phyloP scores from a whole-genome alignment of 2,888 invertebrate species.

The Baronia brevicornis region DNA sequence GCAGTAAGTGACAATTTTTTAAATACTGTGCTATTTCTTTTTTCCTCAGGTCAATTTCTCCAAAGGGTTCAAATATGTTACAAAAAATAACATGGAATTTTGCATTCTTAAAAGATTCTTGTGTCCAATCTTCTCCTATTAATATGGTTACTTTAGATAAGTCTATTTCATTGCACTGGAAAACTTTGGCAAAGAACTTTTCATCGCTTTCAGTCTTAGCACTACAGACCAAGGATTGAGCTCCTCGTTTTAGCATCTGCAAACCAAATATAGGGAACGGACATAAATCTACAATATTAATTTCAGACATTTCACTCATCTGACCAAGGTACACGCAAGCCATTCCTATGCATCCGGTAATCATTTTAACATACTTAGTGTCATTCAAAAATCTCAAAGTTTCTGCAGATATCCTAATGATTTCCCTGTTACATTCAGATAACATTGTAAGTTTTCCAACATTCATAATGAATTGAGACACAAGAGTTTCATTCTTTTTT shows the following conservation, averaged over 20 bases:
- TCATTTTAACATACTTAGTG: conserved; percentile 49
- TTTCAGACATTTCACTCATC: conserved; percentile 41
- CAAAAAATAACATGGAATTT: conserved; percentile 72
- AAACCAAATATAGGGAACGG: conserved; percentile 79
- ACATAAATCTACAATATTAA: conserved; percentile 72
- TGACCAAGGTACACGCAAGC: conserved; percentile 52
- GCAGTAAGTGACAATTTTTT: conserved; percentile 44
- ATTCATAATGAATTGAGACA: conserved; percentile 46
- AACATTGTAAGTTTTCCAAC: conserved; percentile 51
- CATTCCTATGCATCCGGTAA: conserved; percentile 48
- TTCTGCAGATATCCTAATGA: conserved; percentile 42
- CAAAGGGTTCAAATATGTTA: conserved; percentile 72
- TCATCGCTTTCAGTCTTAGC: conserved; percentile 48
- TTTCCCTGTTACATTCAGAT: conserved; percentile 27
- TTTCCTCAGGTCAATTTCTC: conserved; percentile 66
- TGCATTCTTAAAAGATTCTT: conserved; percentile 34
- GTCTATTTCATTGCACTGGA: conserved; percentile 52
- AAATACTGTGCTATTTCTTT: conserved; percentile 38
- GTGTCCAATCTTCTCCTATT: conserved; percentile 40
- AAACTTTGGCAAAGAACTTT: conserved; percentile 55
- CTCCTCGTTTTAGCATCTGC: conserved; percentile 68
- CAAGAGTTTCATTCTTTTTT: conserved; percentile 36
- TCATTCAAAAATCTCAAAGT: conserved; percentile 69
- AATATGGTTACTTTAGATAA: conserved; percentile 49
- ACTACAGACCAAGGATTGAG: conserved; percentile 57